Evolutionary conservation across 2,888 invertebrate species (phyloP).

Genomic region (Sylvicola fuscatus): DNA sequence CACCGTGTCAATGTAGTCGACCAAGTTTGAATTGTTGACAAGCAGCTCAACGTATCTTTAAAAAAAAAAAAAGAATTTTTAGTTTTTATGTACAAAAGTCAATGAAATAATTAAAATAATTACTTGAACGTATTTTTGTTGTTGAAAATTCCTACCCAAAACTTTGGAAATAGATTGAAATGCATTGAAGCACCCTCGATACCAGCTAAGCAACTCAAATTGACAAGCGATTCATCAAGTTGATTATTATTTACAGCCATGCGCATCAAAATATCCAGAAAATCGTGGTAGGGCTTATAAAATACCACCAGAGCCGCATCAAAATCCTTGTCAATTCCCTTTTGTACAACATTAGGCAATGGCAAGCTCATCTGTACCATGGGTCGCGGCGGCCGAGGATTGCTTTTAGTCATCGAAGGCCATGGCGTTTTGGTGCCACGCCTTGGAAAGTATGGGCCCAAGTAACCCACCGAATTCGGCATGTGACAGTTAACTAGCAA

Average conservation of each 20-base stretch:
- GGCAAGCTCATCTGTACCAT: conserved; percentile 76
- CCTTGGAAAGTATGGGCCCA: conserved; percentile 59
- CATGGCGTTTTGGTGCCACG: conserved; percentile 34
- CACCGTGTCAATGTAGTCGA: conserved; percentile 81
- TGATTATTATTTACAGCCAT: conserved; percentile 76
- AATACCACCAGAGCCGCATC: conserved; percentile 55
- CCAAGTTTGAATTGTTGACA: conserved; percentile 59
- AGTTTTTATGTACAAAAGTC: not conserved
- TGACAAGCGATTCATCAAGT: conserved; percentile 67
- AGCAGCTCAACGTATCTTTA: conserved; percentile 59
- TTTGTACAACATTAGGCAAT: conserved; percentile 38
- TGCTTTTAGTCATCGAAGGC: conserved; percentile 35
- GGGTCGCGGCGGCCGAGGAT: conserved; percentile 43
- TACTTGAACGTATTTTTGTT: conserved; percentile 24
- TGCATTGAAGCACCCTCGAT: conserved; percentile 78
- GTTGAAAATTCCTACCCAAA: conserved; percentile 77
- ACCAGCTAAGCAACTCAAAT: conserved; percentile 73
- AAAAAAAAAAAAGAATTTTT: conserved; percentile 13
- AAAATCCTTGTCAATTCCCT: conserved; percentile 57
- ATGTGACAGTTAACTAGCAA: conserved; percentile 68
- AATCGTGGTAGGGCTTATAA: conserved; percentile 73
- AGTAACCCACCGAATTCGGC: conserved; percentile 39
- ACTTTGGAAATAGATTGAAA: conserved; percentile 72
- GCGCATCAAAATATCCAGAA: conserved; percentile 66
- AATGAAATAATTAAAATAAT: conserved; percentile 8